phyloP scores from a whole-genome alignment of 2,113 vertebrate genomes.

The Petrocephalus zakoni region DNA sequence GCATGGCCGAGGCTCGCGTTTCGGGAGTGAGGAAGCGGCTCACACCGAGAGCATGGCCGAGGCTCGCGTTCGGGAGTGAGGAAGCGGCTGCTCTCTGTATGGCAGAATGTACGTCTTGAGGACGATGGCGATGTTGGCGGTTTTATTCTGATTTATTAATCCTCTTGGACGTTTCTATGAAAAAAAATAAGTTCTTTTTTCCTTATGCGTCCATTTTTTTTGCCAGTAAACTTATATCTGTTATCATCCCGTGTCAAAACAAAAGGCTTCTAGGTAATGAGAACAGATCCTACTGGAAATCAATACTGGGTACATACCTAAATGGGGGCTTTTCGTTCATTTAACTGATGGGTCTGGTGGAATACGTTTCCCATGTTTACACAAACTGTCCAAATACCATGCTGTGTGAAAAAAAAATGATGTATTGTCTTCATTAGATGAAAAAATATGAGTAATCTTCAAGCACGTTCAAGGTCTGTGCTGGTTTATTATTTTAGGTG shows the following conservation, averaged over 20 bases:
- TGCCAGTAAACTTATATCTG: background rate
- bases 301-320: background rate
- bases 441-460: slow-evolving; percentile 66
- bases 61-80: background rate
- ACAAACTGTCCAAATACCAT: slow-evolving; percentile 38
- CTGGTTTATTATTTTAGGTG: slow-evolving; percentile 64
- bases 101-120: background rate
- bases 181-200: background rate
- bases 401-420: slow-evolving; percentile 56
- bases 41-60: background rate
- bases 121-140: background rate
- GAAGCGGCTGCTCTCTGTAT: background rate
- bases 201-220: background rate
- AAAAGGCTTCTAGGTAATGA: background rate
- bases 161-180: background rate
- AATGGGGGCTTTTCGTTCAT: slow-evolving; percentile 21
- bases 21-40: background rate
- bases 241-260: background rate
- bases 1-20: background rate
- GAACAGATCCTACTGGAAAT: background rate
- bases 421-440: slow-evolving; percentile 70
- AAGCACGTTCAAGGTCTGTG: slow-evolving; percentile 58
- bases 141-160: background rate
- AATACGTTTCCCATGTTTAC: slow-evolving; percentile 39
- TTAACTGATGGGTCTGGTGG: slow-evolving; percentile 22